A percentile compares a stretch with the other conserved stretches of the same genome.
Evolutionary conservation across 2,797 vertebrate genomes (phyloP).

Genomic region (Otus scops): DNA sequence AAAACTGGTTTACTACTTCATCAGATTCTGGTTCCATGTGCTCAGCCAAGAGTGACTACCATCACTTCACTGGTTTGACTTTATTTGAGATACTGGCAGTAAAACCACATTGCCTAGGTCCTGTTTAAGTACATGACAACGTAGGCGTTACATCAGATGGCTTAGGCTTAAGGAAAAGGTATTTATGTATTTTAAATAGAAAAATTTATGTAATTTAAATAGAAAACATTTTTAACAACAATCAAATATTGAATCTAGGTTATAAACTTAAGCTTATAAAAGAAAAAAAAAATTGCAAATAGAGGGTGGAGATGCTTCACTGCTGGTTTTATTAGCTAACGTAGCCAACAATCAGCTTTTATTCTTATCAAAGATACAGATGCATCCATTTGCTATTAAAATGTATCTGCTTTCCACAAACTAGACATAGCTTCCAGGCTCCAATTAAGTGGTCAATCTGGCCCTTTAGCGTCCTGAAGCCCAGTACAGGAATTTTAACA

Average conservation of each 20-base stretch:
- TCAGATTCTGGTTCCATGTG: not conserved
- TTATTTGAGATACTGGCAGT: not conserved
- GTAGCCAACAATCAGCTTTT: not conserved
- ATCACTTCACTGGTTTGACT: not conserved
- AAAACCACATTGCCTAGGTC: not conserved
- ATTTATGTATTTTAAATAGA: not conserved
- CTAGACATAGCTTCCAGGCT: not conserved
- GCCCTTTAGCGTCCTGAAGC: not conserved
- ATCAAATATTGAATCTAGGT: not conserved
- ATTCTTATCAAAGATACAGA: not conserved
- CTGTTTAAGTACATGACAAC: not conserved
- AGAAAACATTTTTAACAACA: not conserved
- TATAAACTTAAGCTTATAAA: not conserved
- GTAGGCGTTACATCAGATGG: not conserved
- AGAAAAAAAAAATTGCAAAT: not conserved
- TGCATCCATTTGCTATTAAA: slow-evolving; percentile 5
- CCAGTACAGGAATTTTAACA: slow-evolving; percentile 29
- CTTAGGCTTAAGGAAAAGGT: not conserved
- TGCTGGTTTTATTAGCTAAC: not conserved
- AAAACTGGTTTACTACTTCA: not conserved
- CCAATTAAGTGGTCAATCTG: not conserved
- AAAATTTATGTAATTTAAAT: not conserved
- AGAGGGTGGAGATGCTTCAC: not conserved
- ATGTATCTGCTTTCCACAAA: not conserved
- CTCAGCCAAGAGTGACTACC: not conserved